Percentiles rank a stretch among this genome's conserved stretches.
Conservation (phyloP, 1,140 invertebrate genomes). For the Bombus ignitus region DNA sequence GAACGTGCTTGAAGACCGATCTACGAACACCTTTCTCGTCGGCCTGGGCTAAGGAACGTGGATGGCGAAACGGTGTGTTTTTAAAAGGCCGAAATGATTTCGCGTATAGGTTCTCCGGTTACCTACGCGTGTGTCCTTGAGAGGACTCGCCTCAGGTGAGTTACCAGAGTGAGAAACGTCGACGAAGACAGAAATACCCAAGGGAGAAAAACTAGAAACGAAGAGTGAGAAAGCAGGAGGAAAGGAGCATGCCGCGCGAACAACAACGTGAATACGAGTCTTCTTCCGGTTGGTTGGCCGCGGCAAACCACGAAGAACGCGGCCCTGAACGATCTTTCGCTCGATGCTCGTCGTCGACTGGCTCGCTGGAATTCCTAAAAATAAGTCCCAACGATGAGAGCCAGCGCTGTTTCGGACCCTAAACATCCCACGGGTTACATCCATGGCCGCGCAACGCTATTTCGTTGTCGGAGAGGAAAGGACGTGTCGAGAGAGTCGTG, state of each 20-base stretch:
- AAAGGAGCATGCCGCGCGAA: conserved; percentile 22
- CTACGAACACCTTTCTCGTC: conserved; percentile 41
- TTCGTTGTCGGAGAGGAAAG: conserved; percentile 17
- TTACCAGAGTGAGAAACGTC: conserved; percentile 44
- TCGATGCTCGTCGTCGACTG: conserved; percentile 2
- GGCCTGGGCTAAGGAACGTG: conserved; percentile 61
- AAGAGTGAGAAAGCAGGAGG: conserved; percentile 13
- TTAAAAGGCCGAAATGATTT: conserved; percentile 78
- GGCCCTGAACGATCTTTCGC: conserved; percentile 8
- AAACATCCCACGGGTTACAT: conserved; percentile 22
- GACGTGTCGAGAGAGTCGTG: conserved; percentile 39
- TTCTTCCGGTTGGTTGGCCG: conserved; percentile 72
- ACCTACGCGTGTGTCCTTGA: conserved; percentile 80
- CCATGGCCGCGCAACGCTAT: not conserved
- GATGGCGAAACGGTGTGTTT: conserved; percentile 71
- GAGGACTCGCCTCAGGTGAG: conserved; percentile 64
- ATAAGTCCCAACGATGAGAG: conserved; percentile 57
- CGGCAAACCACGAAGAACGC: conserved; percentile 7
- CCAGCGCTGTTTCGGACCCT: conserved; percentile 19
- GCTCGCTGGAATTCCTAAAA: conserved; percentile 59
- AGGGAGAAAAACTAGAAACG: conserved; percentile 12
- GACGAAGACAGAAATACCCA: not conserved
- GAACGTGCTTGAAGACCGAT: conserved; percentile 41
- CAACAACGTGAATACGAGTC: conserved; percentile 61
- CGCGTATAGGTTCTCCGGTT: conserved; percentile 76